Base-by-base conservation (phyloP, 2,888 invertebrate genomes). In the Nomada ruficornis region DNA sequence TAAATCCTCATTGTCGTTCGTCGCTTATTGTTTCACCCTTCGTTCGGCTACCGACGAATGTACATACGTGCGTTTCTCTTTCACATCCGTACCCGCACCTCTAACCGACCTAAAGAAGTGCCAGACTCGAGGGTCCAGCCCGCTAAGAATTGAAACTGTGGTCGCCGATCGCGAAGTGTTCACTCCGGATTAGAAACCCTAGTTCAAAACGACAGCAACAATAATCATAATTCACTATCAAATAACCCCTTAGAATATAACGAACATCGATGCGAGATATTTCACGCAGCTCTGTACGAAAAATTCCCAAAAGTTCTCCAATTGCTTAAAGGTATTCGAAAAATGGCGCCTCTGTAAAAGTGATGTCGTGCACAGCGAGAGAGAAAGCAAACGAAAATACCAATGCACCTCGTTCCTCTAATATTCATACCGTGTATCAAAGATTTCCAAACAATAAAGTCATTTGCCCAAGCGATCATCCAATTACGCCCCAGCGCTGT, bases 11-110 rank as follows among this genome's bases (percentile, higher is more conserved):
- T 93, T 93, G 93, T 93, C 93, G 93, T 93, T 90, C 90, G 91
- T 92, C 93, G 93, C 92, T 93, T 92, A 93, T 93, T 93, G 93
- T 93, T 93, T 93, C 93, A 93, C 93, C 93, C 93, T 93, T 93
- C 93, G 90, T 83, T 88, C 89, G 91, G 89, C 85, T 90, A 90
- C 89, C 89, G 65, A 91, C 91, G 89, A 89, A 86, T 90, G 88
- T 90, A 88, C 83, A 84, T 86, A 86, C 83, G 88, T 84, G 89
- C 91, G 90, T 91, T 92, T 92, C 92, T 90, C 91, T 91, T 92
- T 91, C 88, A 91, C 87, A 88, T 90, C 88, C 87, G 87, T 85
- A 77, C 89, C 90, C 88, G 89, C 87, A 88, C 90, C 90, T 88
- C 85, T 76, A 85, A 87, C 83, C 87, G 78, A 68, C 59, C 80